These are phyloP conservation scores for Styela clava DNA, from an alignment of 23 tunicate species.

Conservation along the genomic window DNA sequence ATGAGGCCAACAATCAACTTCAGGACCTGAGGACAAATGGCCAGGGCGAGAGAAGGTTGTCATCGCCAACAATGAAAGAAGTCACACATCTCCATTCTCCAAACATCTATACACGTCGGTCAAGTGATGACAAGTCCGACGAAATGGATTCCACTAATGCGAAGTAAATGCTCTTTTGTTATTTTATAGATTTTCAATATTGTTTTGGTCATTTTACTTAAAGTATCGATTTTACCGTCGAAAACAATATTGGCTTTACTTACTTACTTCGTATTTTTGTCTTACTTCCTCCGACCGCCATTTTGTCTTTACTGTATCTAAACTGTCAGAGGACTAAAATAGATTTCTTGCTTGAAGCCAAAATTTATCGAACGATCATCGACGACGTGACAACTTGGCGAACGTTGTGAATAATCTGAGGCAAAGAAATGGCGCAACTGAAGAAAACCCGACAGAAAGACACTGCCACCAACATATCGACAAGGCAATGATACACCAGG, in stretches of 20 bases:
- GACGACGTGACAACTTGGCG: conserved; percentile 13
- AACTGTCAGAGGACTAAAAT: neutral
- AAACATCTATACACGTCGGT: too few species aligned
- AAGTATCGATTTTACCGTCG: neutral
- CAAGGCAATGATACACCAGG: neutral
- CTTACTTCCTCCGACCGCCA: neutral
- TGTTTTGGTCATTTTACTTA: neutral
- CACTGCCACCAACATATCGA: neutral
- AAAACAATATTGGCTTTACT: neutral
- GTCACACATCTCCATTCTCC: neutral
- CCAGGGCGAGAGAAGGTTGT: too few species aligned
- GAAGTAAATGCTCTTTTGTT: neutral
- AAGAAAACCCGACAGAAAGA: neutral
- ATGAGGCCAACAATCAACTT: neutral
- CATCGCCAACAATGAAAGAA: too few species aligned
- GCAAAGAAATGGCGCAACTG: conserved; percentile 11
- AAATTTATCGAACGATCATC: neutral
- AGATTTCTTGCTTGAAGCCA: neutral
- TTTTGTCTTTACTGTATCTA: neutral
- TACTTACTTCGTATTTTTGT: neutral
- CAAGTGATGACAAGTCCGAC: neutral
- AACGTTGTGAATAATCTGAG: conserved; percentile 13
- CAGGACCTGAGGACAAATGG: neutral
- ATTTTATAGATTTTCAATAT: neutral
- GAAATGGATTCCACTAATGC: neutral